Evolutionary conservation across 2,113 vertebrate genomes (phyloP).

Genomic region (Casuarius casuarius): DNA sequence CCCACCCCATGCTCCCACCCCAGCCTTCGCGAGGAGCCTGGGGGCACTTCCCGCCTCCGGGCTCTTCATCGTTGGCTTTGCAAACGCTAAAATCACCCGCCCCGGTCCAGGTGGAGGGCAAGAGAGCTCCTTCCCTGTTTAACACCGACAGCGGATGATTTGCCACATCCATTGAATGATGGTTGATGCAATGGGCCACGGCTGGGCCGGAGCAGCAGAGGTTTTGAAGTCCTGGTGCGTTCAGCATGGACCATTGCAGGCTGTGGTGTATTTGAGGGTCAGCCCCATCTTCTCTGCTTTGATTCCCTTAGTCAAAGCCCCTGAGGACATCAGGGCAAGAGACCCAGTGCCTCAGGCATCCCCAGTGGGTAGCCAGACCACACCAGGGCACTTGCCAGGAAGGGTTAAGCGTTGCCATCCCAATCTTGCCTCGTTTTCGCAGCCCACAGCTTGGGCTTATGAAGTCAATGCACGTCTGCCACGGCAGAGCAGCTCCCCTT

Average conservation of each 20-base stretch:
- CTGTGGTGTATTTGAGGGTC: not conserved
- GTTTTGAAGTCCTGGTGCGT: not conserved
- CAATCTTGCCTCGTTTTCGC: rapidly evolving
- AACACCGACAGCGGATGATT: not conserved
- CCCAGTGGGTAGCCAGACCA: not conserved
- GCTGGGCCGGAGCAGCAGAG: not conserved
- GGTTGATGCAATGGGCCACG: not conserved
- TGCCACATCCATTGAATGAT: not conserved
- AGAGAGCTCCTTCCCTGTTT: not conserved
- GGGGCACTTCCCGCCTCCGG: not conserved
- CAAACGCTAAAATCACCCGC: not conserved
- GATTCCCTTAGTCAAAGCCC: not conserved
- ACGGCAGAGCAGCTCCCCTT: not conserved
- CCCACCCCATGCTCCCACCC: not conserved
- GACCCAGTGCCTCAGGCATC: rapidly evolving
- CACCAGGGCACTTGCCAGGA: rapidly evolving
- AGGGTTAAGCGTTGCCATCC: not conserved
- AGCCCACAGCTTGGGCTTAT: not conserved
- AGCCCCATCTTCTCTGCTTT: not conserved
- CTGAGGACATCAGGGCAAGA: not conserved
- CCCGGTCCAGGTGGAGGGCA: not conserved
- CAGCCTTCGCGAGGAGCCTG: not conserved
- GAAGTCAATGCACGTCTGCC: rapidly evolving
- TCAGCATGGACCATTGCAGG: not conserved
- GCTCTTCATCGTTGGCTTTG: not conserved